Base-by-base conservation (phyloP, 2,797 vertebrate genomes). In the Oryzias sinensis region DNA sequence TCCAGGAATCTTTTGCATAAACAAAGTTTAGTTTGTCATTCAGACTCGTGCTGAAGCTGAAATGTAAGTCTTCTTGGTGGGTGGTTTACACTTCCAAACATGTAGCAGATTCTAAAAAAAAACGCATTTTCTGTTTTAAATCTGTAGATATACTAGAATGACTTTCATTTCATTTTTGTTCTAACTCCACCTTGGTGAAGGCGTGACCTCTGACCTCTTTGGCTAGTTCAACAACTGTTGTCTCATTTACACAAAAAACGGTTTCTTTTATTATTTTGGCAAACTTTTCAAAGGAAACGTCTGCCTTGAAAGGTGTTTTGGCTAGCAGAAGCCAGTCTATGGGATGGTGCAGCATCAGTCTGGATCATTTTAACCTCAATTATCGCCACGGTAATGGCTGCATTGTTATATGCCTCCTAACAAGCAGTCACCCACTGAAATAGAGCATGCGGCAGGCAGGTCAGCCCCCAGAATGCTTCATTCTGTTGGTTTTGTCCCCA, bases 401-500 rank as follows among this genome's bases (percentile, higher is more conserved):
- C 89, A 92, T 94, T 93, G 93, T 94, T 92, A 75, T 80, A 76
- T 85, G 74, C 66, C 84, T 88, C 90, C 92, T 93, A 93, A 94
- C 92, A 84, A 88, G 88, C 91, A 74, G 90, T 89, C 86, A 83
- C 83, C 85, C 88, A 90, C 88, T 87, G 90, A 87, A 89, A 88
- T 86, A 84, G 88, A 84, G 88, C 89, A 84, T 88, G 90, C 83
- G 59, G 81, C 53, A 83, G 88, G 91, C 91, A 93, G 94, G 94
- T 93, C 93, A 90, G 90, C 90, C 90, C 90, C 89, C 91, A 89
- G 91, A 85, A 90, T 90, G 58, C 89, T 89, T 94, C 86, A 71
- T 91, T 93, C 90, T 89, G 89, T 91, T 86, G 91, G 86, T 86
- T 8, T 51, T 85, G 92, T 97, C 92, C 92, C 93, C 94, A 93